A percentile compares a stretch with the other conserved stretches of the same genome.
These are phyloP conservation scores for Diloba caeruleocephala DNA, from an alignment of 2,888 invertebrate genomes.

Conservation along the genomic window DNA sequence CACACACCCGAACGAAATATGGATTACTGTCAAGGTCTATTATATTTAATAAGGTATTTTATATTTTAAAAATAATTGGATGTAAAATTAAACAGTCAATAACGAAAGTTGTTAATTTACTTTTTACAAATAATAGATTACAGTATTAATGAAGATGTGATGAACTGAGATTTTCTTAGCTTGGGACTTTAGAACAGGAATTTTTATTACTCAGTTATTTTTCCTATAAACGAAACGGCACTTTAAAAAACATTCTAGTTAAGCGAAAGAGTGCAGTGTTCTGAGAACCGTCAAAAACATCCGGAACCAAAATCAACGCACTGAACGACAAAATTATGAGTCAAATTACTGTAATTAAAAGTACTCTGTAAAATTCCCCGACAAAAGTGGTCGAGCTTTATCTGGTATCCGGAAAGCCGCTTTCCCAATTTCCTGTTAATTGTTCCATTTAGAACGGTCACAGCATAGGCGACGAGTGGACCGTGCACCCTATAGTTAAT, in stretches of 20 bases:
- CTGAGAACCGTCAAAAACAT: no score
- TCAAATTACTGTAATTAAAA: constrained; percentile 41
- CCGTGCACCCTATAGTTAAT: constrained; percentile 67
- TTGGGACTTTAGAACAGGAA: no score
- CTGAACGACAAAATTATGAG: constrained; percentile 18
- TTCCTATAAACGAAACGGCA: no score
- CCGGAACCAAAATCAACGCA: constrained; percentile 16
- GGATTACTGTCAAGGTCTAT: constrained; percentile 47
- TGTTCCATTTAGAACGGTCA: constrained; percentile 54
- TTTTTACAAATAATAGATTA: no score
- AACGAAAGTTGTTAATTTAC: no score
- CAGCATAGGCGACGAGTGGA: constrained; percentile 53
- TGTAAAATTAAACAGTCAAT: not conserved
- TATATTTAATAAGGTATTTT: not conserved
- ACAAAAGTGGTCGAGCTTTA: constrained; percentile 41
- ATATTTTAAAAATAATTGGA: not conserved
- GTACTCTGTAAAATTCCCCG: constrained; percentile 25
- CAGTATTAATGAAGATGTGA: no score
- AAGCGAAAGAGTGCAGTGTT: no score
- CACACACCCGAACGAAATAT: constrained; percentile 50
- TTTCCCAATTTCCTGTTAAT: constrained; percentile 66
- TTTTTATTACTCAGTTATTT: no score
- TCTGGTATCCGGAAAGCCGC: constrained; percentile 55
- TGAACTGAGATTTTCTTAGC: no score
- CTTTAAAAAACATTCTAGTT: no score